Percentiles rank a stretch among this genome's conserved stretches.
Evolutionary conservation across 2,888 invertebrate genomes (phyloP).

Genomic region (Zaprionus lineosus): DNA sequence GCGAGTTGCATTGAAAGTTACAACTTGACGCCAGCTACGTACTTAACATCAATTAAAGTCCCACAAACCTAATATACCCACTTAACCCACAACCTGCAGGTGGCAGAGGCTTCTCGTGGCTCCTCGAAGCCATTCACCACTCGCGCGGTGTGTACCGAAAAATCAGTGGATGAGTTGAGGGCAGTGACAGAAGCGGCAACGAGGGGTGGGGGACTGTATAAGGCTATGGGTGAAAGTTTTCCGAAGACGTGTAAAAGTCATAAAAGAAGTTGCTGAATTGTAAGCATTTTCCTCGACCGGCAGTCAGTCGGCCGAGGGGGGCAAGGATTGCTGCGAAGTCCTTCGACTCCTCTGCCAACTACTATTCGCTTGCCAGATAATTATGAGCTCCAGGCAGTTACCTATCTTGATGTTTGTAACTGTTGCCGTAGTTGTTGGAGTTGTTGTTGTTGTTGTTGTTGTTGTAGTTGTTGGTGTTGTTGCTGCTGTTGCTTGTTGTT

Average conservation of each 20-base stretch:
- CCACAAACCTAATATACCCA: constrained; percentile 69
- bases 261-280: constrained; percentile 48
- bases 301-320: no score
- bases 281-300: constrained; percentile 21
- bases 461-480: constrained; percentile 36
- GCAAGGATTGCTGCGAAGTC: background rate
- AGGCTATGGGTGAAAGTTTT: constrained; percentile 55
- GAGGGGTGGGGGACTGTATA: background rate
- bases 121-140: background rate
- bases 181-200: background rate
- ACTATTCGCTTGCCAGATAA: constrained; percentile 61
- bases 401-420: constrained; percentile 57
- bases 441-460: constrained; percentile 14
- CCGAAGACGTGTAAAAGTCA: constrained; percentile 66
- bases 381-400: constrained; percentile 63
- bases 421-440: constrained; percentile 14
- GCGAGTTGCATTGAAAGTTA: constrained; percentile 32
- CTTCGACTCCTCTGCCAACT: no score
- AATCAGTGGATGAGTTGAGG: background rate
- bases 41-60: constrained; percentile 74
- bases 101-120: background rate
- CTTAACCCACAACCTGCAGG: constrained; percentile 64
- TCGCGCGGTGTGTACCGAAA: background rate
- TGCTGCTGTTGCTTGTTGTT: background rate
- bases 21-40: constrained; percentile 50